Conservation (phyloP, 2,113 vertebrate species). For the Thryonomys swinderianus region DNA sequence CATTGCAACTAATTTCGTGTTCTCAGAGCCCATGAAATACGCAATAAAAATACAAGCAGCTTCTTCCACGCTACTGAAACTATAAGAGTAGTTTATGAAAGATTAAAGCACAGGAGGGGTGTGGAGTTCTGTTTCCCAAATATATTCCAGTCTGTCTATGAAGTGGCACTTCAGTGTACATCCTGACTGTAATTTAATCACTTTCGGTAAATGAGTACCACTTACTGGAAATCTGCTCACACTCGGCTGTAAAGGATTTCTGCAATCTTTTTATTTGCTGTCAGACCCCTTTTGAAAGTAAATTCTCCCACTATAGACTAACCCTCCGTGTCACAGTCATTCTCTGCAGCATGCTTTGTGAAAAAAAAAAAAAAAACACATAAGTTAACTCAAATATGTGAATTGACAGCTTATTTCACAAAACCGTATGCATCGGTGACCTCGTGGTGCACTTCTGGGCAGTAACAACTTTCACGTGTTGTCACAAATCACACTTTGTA, state of each 20-base stretch:
- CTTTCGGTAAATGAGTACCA: slow-evolving; percentile 69
- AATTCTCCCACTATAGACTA: slow-evolving; percentile 17
- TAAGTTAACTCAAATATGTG: slow-evolving; percentile 55
- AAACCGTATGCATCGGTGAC: not conserved
- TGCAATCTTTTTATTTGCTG: slow-evolving; percentile 65
- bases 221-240: slow-evolving; percentile 66
- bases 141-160: slow-evolving; percentile 55
- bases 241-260: slow-evolving; percentile 49
- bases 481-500: not conserved
- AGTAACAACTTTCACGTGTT: not conserved
- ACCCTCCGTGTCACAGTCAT: slow-evolving; percentile 50
- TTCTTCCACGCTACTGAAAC: not conserved
- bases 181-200: slow-evolving; percentile 65
- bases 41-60: not conserved
- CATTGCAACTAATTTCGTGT: not conserved
- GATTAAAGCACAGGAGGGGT: not conserved
- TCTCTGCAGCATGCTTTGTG: not conserved
- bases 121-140: not conserved
- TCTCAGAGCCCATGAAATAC: not conserved
- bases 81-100: not conserved
- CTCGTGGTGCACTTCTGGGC: not conserved
- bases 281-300: slow-evolving; percentile 52
- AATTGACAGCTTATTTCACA: not conserved
- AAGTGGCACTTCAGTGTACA: slow-evolving; percentile 53
- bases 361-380: not conserved